phyloP scores from a whole-genome alignment of 2,797 vertebrate species.

The Galago senegalensis region DNA sequence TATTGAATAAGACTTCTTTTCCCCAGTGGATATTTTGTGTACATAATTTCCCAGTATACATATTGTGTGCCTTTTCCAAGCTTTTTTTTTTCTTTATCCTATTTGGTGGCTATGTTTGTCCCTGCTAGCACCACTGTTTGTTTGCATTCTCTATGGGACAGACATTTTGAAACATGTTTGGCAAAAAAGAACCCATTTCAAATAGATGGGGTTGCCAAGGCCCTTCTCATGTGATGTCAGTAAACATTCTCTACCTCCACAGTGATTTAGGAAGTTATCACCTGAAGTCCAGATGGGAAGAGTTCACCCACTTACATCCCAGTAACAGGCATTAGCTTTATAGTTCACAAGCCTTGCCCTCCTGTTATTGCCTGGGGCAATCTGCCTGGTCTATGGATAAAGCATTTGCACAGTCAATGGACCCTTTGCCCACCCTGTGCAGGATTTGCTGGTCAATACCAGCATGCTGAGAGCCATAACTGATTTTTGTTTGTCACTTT shows the following conservation, averaged over 20 bases:
- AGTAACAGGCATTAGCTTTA: background rate
- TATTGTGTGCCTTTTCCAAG: too few species aligned
- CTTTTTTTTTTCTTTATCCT: background rate
- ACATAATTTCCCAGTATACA: too few species aligned
- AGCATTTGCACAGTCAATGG: background rate
- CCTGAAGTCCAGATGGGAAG: background rate
- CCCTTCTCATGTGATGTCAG: background rate
- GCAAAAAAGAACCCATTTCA: conserved; percentile 14
- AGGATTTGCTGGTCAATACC: background rate
- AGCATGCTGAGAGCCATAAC: background rate
- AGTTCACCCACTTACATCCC: background rate
- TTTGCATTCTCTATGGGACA: background rate
- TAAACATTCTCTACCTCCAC: background rate
- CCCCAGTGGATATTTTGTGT: too few species aligned
- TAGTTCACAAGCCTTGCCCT: background rate
- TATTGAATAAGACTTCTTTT: too few species aligned
- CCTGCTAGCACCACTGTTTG: background rate
- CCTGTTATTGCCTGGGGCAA: background rate
- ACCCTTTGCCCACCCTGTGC: background rate
- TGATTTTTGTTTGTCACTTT: background rate
- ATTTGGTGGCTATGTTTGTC: background rate
- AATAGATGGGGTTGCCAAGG: background rate
- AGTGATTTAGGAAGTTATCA: background rate
- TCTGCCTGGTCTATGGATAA: background rate
- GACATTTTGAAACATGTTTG: conserved; percentile 40